Evolutionary conservation across 2,797 vertebrate genomes (phyloP).

Genomic region (Tokudaia muenninki): DNA sequence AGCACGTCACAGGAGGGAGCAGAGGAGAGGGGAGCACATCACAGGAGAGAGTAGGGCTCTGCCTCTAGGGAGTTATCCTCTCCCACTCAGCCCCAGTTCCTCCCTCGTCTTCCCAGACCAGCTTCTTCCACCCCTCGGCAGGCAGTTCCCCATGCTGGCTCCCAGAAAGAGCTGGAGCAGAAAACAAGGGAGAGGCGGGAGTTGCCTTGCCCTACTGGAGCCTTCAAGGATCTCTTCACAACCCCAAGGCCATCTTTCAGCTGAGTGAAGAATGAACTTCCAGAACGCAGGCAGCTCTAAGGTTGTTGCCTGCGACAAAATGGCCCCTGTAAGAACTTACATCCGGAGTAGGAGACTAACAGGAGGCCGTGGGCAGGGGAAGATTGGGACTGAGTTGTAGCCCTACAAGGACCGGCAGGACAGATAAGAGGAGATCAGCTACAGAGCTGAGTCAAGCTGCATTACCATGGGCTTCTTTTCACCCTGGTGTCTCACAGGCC

Average conservation of each 20-base stretch:
- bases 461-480: not conserved
- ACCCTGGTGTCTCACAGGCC: not conserved
- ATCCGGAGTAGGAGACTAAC: slow-evolving; percentile 35
- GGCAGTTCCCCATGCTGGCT: not conserved
- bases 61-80: not conserved
- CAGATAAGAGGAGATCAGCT: not conserved
- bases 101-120: slow-evolving; percentile 37
- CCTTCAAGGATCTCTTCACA: slow-evolving; percentile 23
- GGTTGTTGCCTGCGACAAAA: slow-evolving; percentile 73
- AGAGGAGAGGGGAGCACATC: not conserved
- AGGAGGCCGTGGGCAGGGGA: slow-evolving; percentile 14
- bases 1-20: not conserved
- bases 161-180: not conserved
- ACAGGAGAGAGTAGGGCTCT: not conserved
- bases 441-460: not conserved
- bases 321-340: slow-evolving; percentile 63
- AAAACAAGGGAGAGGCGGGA: not conserved
- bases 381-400: not conserved
- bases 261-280: not conserved
- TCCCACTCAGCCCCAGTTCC: not conserved
- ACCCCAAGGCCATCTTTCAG: not conserved
- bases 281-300: not conserved
- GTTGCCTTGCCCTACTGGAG: not conserved
- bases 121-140: slow-evolving; percentile 29
- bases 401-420: not conserved